Conservation (phyloP, 2,797 vertebrate species). For the Argentina silus region DNA sequence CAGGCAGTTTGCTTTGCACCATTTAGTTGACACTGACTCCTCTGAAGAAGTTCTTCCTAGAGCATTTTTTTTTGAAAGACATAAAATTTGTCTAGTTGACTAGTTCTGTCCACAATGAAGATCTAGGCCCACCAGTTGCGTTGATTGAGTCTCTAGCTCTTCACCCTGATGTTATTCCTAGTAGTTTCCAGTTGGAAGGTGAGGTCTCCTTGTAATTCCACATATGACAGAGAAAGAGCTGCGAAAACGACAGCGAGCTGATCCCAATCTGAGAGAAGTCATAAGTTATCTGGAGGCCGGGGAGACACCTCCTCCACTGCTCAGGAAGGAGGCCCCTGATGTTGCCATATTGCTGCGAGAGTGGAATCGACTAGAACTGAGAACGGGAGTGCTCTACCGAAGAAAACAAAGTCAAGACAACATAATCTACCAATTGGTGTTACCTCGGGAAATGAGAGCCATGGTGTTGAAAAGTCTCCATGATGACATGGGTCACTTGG, state of each 20-base stretch:
- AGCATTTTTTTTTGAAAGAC: no score
- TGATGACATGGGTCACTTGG: constrained; percentile 1
- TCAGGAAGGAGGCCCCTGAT: neutral
- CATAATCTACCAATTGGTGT: neutral
- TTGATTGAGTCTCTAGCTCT: neutral
- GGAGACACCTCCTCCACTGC: constrained; percentile 10
- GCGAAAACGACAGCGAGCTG: neutral
- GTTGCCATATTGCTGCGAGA: neutral
- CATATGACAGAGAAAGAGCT: neutral
- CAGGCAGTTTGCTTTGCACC: neutral
- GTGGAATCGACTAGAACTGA: neutral
- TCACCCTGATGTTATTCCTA: neutral
- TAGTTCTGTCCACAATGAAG: neutral
- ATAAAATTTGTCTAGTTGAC: no score
- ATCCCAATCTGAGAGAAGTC: neutral
- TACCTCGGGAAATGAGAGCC: neutral
- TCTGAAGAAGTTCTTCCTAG: neutral
- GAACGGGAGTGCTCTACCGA: no score
- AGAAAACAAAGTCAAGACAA: neutral
- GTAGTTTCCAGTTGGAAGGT: neutral
- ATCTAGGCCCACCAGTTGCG: neutral
- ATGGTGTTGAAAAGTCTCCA: neutral
- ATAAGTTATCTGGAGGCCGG: constrained; percentile 1
- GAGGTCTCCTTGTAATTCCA: neutral
- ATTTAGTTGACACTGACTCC: neutral